Evolutionary conservation across 2,797 vertebrate species (phyloP), one percentile per base, ranked within the genome.

Genomic region (Anolis apletophallus): DNA sequence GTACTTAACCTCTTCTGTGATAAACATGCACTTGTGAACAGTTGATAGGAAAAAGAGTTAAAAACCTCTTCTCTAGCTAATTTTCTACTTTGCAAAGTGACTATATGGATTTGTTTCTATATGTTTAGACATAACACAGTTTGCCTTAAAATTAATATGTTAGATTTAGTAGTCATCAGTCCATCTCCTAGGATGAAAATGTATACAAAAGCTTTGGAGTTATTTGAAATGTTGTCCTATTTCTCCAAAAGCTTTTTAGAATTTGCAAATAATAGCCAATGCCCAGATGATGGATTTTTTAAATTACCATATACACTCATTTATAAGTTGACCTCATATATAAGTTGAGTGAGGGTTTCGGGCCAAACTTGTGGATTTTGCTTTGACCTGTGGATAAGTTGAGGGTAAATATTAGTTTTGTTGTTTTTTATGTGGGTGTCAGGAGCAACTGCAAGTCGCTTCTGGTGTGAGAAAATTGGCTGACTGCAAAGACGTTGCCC

Each of bases 101-200:
- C 1, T 34, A 1, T n/a, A 61, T 21, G 12, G 16, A 13, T 83
- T 71, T 72, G 21, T 52, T 69, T 81, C 19, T 72, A 71, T 29
- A 64, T 46, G 61, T 79, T 55, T 36, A 68, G 78, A 14, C 55
- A 12, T 67, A 87, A 73, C 23, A 21, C 54, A 72, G 40, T 78
- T 72, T 78, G 5, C 69, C 32, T 17, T 82, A 64, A 83, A 87
- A 29, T 80, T 84, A 80, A 52, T 21, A 57, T 83, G 7, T 26
- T 84, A 32, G 21, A 68, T 11, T 12, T 83, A 67, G 21, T 46
- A 2, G 23, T 12, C 77, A 90, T 77, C 77, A 2, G 72, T 55
- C 6, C 52, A 84, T 52, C 85, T 26, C 75, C 86, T 78, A 59
- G 52, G 36, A 80, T 46, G 69, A 90, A 84, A 93, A 50, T 0